These are phyloP conservation scores for Vipera ursinii DNA, from an alignment of 2,797 vertebrate genomes.

Conservation along the genomic window DNA sequence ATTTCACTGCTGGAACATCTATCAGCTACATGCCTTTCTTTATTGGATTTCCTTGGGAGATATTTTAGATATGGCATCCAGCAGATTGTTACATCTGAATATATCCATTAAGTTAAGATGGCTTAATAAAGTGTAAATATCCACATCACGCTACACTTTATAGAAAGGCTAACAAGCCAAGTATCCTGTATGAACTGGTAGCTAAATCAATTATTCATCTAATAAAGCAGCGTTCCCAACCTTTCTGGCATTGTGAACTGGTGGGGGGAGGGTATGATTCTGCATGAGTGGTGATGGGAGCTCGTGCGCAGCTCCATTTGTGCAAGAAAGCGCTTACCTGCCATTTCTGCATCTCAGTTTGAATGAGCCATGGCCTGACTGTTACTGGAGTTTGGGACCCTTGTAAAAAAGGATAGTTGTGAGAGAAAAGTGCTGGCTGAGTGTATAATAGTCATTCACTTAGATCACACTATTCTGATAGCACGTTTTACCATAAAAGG, in stretches of 20 bases:
- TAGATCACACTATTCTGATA: not conserved
- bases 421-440: not conserved
- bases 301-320: not conserved
- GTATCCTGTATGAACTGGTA: not conserved
- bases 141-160: not conserved
- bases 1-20: fast-evolving
- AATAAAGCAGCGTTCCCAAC: not conserved
- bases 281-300: fast-evolving
- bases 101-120: fast-evolving
- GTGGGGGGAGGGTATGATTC: not conserved
- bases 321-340: not conserved
- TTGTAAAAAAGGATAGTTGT: not conserved
- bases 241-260: not conserved
- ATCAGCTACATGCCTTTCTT: fast-evolving
- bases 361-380: not conserved
- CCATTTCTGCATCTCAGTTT: not conserved
- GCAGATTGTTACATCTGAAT: fast-evolving
- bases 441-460: not conserved
- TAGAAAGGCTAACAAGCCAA: not conserved
- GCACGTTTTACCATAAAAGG: not conserved
- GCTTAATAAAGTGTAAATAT: slow-evolving; percentile 27
- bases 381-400: not conserved
- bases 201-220: not conserved
- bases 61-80: fast-evolving
- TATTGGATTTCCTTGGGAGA: fast-evolving